Conservation (phyloP, 2,113 vertebrate species). For the Cheilinus undulatus region DNA sequence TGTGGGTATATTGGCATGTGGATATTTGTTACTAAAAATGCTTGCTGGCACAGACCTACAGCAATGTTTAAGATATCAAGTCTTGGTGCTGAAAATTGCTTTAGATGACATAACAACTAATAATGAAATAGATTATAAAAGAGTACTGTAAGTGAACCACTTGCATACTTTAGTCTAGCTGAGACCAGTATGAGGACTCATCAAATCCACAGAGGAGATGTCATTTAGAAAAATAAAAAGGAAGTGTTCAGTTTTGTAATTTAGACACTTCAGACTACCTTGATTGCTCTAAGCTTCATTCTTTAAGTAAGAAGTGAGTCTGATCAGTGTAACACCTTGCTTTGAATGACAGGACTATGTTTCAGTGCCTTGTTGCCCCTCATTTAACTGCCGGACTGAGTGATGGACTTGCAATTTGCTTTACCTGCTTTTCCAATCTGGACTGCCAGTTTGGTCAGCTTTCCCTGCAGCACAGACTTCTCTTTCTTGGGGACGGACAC, state of each 20-base stretch:
- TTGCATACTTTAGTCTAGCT: no score
- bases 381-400: constrained; percentile 38
- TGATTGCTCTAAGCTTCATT: constrained; percentile 20
- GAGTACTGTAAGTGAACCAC: not conserved
- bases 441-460: constrained; percentile 98
- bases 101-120: not conserved
- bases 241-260: constrained; percentile 9
- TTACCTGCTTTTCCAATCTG: constrained; percentile 99
- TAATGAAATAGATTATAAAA: not conserved
- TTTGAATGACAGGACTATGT: constrained; percentile 50
- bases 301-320: not conserved
- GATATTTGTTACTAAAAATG: constrained; percentile 36
- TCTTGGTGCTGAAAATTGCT: not conserved
- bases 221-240: constrained; percentile 9
- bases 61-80: constrained; percentile 13
- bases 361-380: constrained; percentile 16
- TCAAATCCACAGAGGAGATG: constrained; percentile 1
- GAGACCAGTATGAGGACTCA: constrained; percentile 9
- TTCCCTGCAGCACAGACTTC: constrained; percentile 98
- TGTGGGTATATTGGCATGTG: constrained; percentile 24
- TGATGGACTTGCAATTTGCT: constrained; percentile 34
- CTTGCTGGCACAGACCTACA: not conserved
- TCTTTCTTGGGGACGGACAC: constrained; percentile 94
- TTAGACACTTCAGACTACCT: not conserved
- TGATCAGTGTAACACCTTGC: constrained; percentile 21